These are phyloP conservation scores for Prochilodus magdalenae DNA, from an alignment of 2,113 vertebrate genomes.

Conservation along the genomic window DNA sequence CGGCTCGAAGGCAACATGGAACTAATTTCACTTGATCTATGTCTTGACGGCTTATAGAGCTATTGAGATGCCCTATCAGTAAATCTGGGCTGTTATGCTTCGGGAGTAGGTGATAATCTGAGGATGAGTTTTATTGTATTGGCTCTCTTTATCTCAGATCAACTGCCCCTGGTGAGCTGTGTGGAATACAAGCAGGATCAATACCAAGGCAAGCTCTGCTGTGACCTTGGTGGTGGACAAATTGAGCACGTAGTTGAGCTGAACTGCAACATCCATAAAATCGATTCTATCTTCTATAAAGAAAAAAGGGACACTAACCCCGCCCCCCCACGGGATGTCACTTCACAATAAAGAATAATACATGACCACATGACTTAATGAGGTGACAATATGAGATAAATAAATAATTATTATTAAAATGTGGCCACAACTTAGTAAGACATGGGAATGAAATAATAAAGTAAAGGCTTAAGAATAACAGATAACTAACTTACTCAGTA, in stretches of 20 bases:
- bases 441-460: too few species aligned
- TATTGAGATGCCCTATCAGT: background rate
- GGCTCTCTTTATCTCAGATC: background rate
- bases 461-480: too few species aligned
- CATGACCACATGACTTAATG: too few species aligned
- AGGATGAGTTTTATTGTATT: background rate
- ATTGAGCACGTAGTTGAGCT: background rate
- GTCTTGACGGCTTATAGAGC: conserved; percentile 25
- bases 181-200: background rate
- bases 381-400: too few species aligned
- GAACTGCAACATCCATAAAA: background rate
- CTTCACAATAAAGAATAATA: too few species aligned
- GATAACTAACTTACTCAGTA: too few species aligned
- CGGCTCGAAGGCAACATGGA: background rate
- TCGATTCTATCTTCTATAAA: background rate
- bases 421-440: too few species aligned
- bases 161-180: background rate
- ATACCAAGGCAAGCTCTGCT: background rate
- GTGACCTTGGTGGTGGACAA: background rate
- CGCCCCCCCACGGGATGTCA: too few species aligned
- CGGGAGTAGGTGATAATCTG: conserved; percentile 21
- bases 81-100: background rate
- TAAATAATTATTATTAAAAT: too few species aligned
- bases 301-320: background rate
- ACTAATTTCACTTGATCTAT: conserved; percentile 7